Conservation (phyloP, 2,797 vertebrate genomes). For the Urophycis tenuis region DNA sequence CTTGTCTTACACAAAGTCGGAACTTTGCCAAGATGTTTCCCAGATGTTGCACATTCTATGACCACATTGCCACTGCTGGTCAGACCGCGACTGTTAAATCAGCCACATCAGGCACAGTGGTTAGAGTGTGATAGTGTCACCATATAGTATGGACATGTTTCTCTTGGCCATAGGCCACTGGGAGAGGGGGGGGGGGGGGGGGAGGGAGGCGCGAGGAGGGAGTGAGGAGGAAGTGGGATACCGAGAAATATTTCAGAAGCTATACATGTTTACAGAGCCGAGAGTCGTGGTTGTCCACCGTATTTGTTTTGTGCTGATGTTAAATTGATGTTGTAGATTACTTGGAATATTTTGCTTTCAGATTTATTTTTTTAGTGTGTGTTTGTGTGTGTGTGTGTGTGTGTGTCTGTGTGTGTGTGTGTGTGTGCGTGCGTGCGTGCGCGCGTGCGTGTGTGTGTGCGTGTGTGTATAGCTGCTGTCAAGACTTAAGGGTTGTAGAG, state of each 20-base stretch:
- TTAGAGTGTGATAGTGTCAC: constrained; percentile 36
- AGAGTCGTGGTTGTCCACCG: constrained; percentile 9
- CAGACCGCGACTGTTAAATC: constrained; percentile 47
- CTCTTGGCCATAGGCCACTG: constrained; percentile 41
- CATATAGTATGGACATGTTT: constrained; percentile 26
- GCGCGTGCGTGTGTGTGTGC: neutral
- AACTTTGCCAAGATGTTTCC: constrained; percentile 45
- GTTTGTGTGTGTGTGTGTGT: neutral
- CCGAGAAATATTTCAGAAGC: constrained; percentile 40
- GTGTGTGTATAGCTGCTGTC: neutral
- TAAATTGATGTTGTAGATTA: neutral
- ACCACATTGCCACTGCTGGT: constrained; percentile 53
- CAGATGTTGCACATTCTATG: constrained; percentile 57
- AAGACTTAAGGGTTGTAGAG: neutral
- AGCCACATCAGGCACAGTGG: constrained; percentile 40
- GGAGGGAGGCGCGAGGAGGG: constrained; percentile 47
- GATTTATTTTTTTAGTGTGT: too few species aligned
- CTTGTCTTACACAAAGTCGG: constrained; percentile 51
- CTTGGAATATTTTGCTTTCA: neutral
- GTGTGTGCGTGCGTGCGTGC: neutral
- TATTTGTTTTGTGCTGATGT: constrained; percentile 13
- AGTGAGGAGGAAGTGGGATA: constrained; percentile 26
- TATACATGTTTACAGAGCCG: constrained; percentile 16
- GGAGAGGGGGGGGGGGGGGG: constrained; percentile 37
- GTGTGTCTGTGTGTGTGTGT: constrained; percentile 18